Evolutionary conservation across 2,113 vertebrate species (phyloP), one percentile per base, ranked within the genome.

Genomic region (Dicaeum eximium): DNA sequence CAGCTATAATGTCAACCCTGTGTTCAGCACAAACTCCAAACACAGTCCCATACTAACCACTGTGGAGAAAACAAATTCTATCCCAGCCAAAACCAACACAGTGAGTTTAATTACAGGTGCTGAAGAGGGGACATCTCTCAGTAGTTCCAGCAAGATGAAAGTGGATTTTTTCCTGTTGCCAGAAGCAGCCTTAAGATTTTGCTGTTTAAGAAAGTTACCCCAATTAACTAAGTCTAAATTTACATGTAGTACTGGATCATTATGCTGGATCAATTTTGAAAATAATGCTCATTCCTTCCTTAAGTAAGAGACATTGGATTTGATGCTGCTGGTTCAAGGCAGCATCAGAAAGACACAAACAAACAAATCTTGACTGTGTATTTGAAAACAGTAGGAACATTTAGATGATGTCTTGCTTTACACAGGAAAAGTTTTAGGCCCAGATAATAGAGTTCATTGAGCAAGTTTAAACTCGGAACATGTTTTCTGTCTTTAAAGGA

Each of bases 201-300:
- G 12, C 24, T 71, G 2, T 25, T 71, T 25, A 28, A n/a, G 23
- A 51, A 72, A 82, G 24, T 69, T 53, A 60, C 7, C 8, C 10
- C 13, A 27, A 57, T 50, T 71, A 58, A 66, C 5, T 45, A 44
- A 72, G 15, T 67, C 35, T 83, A 61, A 67, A 67, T 44, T 72
- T 88, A 61, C 0, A 0, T 9, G 6, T 28, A 35, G 38, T 64
- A 51, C 17, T 75, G n/a, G n/a, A n/a, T n/a, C n/a, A n/a, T n/a
- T 75, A 37, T 0, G 5, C 48, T n/a, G 5, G 62, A 64, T 48
- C 45, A 15, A 0, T 90, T 92, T 77, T 80, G n/a, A 57, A 88
- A 82, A 42, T 42, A 33, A 45, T 28, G 7, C 21, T 79, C 8
- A 22, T 77, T 85, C 19, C 12, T 72, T 91, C 35, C 37, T 50